Conservation (phyloP, 2,113 vertebrate genomes). For the Eurystomus gularis region DNA sequence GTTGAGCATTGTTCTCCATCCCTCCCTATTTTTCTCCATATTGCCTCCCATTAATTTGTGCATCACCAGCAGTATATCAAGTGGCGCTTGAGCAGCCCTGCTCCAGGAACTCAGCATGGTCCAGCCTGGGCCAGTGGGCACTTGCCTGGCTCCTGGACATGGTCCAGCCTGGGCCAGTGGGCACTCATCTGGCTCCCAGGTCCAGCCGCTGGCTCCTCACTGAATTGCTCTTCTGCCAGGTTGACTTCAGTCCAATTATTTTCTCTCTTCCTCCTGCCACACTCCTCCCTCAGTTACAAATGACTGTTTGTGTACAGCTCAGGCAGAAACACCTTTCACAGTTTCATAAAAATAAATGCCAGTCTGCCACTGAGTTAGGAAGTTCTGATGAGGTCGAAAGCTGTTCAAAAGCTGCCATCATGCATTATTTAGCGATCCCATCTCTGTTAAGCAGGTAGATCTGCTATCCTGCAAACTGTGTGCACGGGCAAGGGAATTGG, state of each 20-base stretch:
- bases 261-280: neutral
- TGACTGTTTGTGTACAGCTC: neutral
- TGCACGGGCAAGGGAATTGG: neutral
- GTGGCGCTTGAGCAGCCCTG: neutral
- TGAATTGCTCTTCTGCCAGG: neutral
- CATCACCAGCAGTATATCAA: neutral
- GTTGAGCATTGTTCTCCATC: neutral
- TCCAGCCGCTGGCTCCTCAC: neutral
- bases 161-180: neutral
- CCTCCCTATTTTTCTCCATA: neutral
- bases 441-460: neutral
- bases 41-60: neutral
- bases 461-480: neutral
- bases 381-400: neutral
- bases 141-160: neutral
- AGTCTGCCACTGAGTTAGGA: neutral
- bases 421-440: neutral
- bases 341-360: neutral
- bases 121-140: neutral
- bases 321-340: conserved; percentile 23
- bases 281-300: neutral
- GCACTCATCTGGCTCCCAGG: neutral
- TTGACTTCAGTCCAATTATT: neutral
- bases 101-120: neutral
- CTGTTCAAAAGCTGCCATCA: neutral